phyloP scores from a whole-genome alignment of 2,888 invertebrate genomes.

The Xanthorhoe spadicearia region DNA sequence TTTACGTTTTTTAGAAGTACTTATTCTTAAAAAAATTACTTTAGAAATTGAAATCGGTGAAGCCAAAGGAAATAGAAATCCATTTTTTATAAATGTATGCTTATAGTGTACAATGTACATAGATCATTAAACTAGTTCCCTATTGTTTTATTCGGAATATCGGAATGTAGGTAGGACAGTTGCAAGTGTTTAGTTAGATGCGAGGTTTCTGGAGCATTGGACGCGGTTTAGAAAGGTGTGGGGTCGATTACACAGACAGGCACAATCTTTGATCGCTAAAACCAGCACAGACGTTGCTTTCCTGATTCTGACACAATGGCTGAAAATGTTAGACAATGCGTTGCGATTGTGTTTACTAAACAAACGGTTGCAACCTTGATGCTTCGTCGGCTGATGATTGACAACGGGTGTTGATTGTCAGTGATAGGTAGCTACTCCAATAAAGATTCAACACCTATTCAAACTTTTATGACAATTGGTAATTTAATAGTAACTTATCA shows the following conservation, averaged over 20 bases:
- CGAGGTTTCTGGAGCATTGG: conserved; percentile 49
- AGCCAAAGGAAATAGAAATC: too few species aligned
- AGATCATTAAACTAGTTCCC: conserved; percentile 21
- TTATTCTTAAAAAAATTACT: too few species aligned
- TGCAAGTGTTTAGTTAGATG: conserved; percentile 53
- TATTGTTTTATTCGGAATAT: conserved; percentile 45
- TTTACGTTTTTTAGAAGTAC: too few species aligned
- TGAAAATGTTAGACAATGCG: conserved; percentile 60
- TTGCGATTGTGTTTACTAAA: conserved; percentile 63
- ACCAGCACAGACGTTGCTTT: conserved; percentile 50
- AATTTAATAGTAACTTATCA: not conserved
- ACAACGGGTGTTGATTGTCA: conserved; percentile 3
- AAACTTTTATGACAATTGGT: too few species aligned
- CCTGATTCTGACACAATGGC: conserved; percentile 61
- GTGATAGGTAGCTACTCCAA: not conserved
- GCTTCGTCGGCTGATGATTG: conserved; percentile 31
- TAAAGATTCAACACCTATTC: not conserved
- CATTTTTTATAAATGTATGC: too few species aligned
- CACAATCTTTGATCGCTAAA: conserved; percentile 31
- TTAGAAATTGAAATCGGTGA: too few species aligned
- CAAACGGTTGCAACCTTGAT: conserved; percentile 59
- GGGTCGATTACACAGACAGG: conserved; percentile 41
- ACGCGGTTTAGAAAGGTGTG: conserved; percentile 44
- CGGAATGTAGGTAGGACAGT: conserved; percentile 44
- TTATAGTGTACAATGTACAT: too few species aligned